Percentiles rank a stretch among this genome's conserved stretches.
Evolutionary conservation across 1,140 invertebrate genomes (phyloP).

Genomic region (Nasonia longicornis): DNA sequence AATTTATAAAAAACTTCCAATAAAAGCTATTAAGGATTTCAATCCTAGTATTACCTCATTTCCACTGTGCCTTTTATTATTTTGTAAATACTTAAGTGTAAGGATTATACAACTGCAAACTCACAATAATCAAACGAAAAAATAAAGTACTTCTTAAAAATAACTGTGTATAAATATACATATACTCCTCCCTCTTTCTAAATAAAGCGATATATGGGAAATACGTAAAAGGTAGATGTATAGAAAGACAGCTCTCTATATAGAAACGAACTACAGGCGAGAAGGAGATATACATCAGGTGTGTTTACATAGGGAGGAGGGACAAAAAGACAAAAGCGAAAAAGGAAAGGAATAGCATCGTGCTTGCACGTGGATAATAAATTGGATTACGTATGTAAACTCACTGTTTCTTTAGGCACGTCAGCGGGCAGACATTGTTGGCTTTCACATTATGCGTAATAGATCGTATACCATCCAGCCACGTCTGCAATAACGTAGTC

Average conservation of each 20-base stretch:
- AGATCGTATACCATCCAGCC: slow-evolving; percentile 93
- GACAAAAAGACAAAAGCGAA: neutral
- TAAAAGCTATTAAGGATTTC: too few relatives aligned
- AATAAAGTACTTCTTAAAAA: too few relatives aligned
- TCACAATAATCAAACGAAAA: too few relatives aligned
- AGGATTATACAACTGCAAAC: too few relatives aligned
- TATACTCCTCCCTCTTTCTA: neutral
- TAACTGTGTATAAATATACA: slow-evolving; percentile 1
- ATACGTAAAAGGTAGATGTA: neutral
- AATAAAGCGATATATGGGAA: slow-evolving; percentile 11
- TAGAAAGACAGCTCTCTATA: neutral
- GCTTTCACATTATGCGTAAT: slow-evolving; percentile 99
- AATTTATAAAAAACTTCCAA: too few relatives aligned
- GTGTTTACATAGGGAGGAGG: neutral
- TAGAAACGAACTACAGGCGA: neutral
- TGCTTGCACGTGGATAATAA: slow-evolving; percentile 17
- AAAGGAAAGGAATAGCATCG: slow-evolving; percentile 9
- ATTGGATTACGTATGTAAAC: slow-evolving; percentile 60
- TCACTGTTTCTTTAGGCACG: slow-evolving; percentile 99
- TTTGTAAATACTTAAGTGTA: too few relatives aligned
- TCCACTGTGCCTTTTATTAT: too few relatives aligned
- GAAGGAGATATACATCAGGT: neutral
- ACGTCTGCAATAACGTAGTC: slow-evolving; percentile 78
- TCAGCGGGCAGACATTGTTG: slow-evolving; percentile 98
- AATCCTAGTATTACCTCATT: too few relatives aligned